phyloP scores from a whole-genome alignment of 2,113 vertebrate species.

The Cercocebus atys region DNA sequence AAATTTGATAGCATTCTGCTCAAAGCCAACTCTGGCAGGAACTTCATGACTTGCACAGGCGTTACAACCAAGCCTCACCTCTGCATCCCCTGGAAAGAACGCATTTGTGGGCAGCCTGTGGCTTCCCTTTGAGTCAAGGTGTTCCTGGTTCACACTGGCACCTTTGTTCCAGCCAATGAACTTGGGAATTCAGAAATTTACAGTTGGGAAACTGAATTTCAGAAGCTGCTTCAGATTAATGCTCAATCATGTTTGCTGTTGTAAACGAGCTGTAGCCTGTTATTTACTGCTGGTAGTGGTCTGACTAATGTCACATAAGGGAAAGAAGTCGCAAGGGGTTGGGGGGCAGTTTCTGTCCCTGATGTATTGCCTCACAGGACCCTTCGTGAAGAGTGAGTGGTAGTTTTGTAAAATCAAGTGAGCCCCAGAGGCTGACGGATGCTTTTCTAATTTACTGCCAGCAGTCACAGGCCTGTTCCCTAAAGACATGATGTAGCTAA shows the following conservation, averaged over 20 bases:
- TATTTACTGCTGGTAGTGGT: background rate
- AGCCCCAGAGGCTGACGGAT: conserved; percentile 52
- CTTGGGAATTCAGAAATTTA: background rate
- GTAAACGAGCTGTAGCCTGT: background rate
- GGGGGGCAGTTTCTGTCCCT: background rate
- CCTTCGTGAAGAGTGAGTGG: conserved; percentile 42
- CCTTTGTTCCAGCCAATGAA: background rate
- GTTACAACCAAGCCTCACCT: background rate
- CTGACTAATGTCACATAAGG: background rate
- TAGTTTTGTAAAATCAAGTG: conserved; percentile 68
- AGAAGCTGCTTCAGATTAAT: conserved; percentile 49
- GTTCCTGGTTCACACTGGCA: background rate
- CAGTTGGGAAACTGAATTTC: background rate
- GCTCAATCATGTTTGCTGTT: background rate
- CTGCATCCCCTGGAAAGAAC: background rate
- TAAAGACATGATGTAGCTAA: conserved; percentile 84
- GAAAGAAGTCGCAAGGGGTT: background rate
- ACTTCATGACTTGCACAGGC: conserved; percentile 20
- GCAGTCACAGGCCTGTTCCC: conserved; percentile 77
- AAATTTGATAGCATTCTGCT: conserved; percentile 22
- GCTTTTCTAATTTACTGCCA: conserved; percentile 66
- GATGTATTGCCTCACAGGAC: conserved; percentile 12
- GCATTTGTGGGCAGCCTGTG: background rate
- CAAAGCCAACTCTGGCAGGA: conserved; percentile 24
- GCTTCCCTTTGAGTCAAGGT: background rate